Conservation (phyloP, 2,888 invertebrate species). For the Aromia moschata region DNA sequence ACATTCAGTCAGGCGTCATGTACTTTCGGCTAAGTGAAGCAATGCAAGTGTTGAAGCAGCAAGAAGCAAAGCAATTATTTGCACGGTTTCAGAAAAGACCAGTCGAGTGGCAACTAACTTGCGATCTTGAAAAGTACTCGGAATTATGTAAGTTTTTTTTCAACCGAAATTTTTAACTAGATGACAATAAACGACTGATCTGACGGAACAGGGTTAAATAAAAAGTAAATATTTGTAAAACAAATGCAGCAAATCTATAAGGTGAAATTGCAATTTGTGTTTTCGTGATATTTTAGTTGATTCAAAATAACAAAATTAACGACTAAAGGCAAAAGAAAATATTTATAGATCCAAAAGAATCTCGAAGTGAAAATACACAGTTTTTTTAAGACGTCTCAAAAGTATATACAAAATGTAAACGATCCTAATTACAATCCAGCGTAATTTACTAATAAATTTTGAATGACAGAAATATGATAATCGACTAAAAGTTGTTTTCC, state of each 20-base stretch:
- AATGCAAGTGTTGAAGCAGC: constrained; percentile 55
- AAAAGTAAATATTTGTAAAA: constrained; percentile 45
- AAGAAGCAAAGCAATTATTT: constrained; percentile 59
- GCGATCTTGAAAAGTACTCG: constrained; percentile 39
- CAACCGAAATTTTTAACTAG: constrained; percentile 26
- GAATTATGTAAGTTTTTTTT: constrained; percentile 21
- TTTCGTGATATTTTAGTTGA: constrained; percentile 55
- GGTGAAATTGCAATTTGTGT: constrained; percentile 63
- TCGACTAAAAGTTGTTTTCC: too few species aligned
- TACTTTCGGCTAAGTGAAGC: constrained; percentile 48
- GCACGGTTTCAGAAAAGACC: constrained; percentile 77
- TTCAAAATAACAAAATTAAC: constrained; percentile 46
- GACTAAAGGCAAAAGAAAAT: constrained; percentile 57
- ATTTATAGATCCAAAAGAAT: constrained; percentile 38
- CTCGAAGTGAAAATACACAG: constrained; percentile 56
- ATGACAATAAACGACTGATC: constrained; percentile 58
- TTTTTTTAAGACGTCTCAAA: constrained; percentile 25
- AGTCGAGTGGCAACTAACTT: constrained; percentile 73
- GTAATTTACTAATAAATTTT: too few species aligned
- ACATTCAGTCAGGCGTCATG: constrained; percentile 45
- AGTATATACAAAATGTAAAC: constrained; percentile 12
- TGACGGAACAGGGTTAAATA: constrained; percentile 48
- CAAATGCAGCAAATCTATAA: constrained; percentile 64
- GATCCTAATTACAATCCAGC: too few species aligned
- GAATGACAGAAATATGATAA: too few species aligned